Base-by-base conservation (phyloP, 2,888 invertebrate species). In the Drosophila pseudotakahashii region DNA sequence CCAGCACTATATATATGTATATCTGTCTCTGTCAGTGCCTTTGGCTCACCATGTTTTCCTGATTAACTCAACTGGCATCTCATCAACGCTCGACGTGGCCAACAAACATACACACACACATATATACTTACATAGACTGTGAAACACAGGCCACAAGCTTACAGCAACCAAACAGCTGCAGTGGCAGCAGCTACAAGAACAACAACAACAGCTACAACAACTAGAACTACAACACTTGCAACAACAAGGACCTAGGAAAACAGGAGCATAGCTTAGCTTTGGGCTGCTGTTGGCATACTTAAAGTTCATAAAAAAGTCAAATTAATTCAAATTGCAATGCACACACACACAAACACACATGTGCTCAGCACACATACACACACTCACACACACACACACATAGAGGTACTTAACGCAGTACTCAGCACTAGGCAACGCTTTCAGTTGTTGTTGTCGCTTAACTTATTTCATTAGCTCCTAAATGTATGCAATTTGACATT, bases 401-500 rank as follows among this genome's bases (percentile, higher is more conserved):
- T 32, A 4, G 37, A 48, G 60, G 75, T 80, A 73, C 85, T 72
- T 75, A 80, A 76, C 66, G 70, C 72, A 70, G 64, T 75, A 71
- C 77, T 78, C 74, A 70, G 64, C 60, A 57, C 74, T 41, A 55
- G 52, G 59, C 63, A 59, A 62, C 50, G 66, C 67, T 48, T 63
- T 44, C 57, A 19, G 63, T 60, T 76, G 75, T 69, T 82, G 73
- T 67, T 86, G 85, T 77, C 72, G 69, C 79, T 77, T 75, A 88
- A 89, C 86, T 88, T 85, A 85, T 85, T 85, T 85, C 82, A 89
- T 89, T 89, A 85, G 88, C 88, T 80, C 75, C 82, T 85, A 79
- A 87, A 85, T 85, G 88, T 79, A 88, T 85, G 88, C 85, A 85
- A 88, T 85, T 87, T 88, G 86, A 88, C 77, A 85, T 88, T 88